These are phyloP conservation scores for Rhabdomys pumilio DNA, from an alignment of 2,797 vertebrate genomes.

Conservation along the genomic window DNA sequence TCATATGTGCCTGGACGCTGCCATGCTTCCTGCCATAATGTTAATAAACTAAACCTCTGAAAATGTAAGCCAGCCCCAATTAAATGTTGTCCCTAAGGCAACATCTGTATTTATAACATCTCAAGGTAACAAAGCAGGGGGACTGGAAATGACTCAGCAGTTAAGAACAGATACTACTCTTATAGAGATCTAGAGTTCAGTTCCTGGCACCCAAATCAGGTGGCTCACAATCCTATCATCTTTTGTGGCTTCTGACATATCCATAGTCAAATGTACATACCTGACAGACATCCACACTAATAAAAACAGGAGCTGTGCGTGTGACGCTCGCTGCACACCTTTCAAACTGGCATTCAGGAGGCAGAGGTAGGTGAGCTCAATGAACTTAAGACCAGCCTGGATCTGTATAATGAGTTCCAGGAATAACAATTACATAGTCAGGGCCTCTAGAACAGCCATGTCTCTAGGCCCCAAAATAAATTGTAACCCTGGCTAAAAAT, in stretches of 20 bases:
- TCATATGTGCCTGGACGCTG: too few relatives aligned
- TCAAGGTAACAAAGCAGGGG: background rate
- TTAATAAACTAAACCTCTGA: too few relatives aligned
- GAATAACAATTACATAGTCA: background rate
- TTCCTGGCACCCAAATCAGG: background rate
- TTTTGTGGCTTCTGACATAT: background rate
- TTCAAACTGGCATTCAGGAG: background rate
- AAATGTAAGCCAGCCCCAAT: too few relatives aligned
- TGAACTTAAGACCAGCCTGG: background rate
- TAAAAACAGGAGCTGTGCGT: background rate
- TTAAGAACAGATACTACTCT: background rate
- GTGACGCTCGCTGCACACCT: background rate
- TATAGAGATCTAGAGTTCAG: background rate
- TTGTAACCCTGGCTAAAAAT: background rate
- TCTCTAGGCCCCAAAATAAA: too few relatives aligned
- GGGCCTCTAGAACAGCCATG: too few relatives aligned
- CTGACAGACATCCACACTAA: background rate
- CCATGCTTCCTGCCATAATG: too few relatives aligned
- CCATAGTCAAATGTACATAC: background rate
- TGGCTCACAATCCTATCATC: background rate
- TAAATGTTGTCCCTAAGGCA: too few relatives aligned
- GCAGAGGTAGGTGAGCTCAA: background rate
- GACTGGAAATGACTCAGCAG: background rate
- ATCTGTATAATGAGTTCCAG: background rate
- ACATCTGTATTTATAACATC: background rate